Percentiles rank a stretch among this genome's conserved stretches.
These are phyloP conservation scores for Alloplasta piceator DNA, from an alignment of 2,888 invertebrate genomes.

Conservation along the genomic window DNA sequence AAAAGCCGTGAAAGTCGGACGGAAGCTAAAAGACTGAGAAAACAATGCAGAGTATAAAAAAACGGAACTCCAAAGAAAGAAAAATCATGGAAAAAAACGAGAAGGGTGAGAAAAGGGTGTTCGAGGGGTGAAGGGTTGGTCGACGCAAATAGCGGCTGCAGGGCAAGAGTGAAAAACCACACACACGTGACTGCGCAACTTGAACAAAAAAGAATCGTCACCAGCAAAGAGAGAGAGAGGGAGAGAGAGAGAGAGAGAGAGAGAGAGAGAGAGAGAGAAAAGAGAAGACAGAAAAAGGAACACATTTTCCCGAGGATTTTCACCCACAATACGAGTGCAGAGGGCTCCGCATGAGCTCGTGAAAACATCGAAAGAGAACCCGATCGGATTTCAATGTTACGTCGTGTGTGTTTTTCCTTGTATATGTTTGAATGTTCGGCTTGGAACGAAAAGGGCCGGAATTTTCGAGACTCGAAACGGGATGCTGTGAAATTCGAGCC, in stretches of 20 bases:
- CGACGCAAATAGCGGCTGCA: constrained; percentile 66
- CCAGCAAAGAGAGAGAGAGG: constrained; percentile 21
- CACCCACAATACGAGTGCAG: background rate
- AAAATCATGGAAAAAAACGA: constrained; percentile 6
- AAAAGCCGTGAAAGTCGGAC: constrained; percentile 9
- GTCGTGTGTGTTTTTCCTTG: constrained; percentile 28
- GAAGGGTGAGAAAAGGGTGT: constrained; percentile 5
- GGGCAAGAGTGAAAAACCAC: constrained; percentile 2
- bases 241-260: constrained; percentile 3
- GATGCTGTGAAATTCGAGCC: too few species aligned
- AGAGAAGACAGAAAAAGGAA: background rate
- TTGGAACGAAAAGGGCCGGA: too few species aligned
- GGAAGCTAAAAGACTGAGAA: constrained; percentile 9
- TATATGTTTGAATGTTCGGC: background rate
- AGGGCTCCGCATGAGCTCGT: constrained; percentile 15
- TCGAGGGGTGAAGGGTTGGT: constrained; percentile 31
- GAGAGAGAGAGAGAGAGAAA: background rate
- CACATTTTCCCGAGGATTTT: too few species aligned
- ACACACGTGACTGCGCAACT: constrained; percentile 33
- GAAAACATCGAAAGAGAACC: constrained; percentile 54
- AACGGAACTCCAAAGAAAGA: background rate
- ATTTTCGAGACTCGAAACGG: too few species aligned
- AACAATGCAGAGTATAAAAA: constrained; percentile 4
- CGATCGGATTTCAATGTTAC: constrained; percentile 66
- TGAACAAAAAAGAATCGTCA: constrained; percentile 32